Percentiles rank a stretch among this genome's conserved stretches.
These are phyloP conservation scores for Thereva unica DNA, from an alignment of 2,888 invertebrate species.

Conservation along the genomic window DNA sequence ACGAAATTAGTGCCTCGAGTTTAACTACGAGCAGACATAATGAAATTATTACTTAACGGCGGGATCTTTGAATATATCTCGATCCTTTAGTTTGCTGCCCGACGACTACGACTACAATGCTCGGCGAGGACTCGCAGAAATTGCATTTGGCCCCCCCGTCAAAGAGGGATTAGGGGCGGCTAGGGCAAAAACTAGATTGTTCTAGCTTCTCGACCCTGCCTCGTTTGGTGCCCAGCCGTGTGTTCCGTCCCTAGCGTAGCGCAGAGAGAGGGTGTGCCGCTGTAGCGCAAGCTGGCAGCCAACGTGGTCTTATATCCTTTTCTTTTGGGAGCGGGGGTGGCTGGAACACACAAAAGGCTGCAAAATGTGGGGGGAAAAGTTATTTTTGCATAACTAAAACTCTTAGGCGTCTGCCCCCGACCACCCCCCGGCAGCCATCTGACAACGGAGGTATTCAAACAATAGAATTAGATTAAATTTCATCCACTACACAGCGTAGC, in stretches of 20 bases:
- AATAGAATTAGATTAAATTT: slow-evolving; percentile 31
- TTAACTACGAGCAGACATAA: slow-evolving; percentile 10
- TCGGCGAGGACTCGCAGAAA: neutral
- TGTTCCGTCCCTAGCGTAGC: too few species aligned
- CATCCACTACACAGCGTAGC: slow-evolving; percentile 1
- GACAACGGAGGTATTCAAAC: slow-evolving; percentile 17
- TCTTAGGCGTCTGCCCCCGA: neutral
- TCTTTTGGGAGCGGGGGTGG: neutral
- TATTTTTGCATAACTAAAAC: slow-evolving; percentile 24
- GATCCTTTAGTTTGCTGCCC: neutral
- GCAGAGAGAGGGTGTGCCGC: too few species aligned
- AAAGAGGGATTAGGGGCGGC: neutral
- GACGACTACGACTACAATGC: too few species aligned
- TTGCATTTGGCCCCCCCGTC: neutral
- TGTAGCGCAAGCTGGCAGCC: too few species aligned
- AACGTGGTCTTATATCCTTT: neutral
- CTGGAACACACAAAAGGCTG: slow-evolving; percentile 25
- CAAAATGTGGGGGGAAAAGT: slow-evolving; percentile 19
- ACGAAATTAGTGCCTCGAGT: slow-evolving; percentile 12
- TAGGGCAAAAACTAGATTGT: slow-evolving; percentile 9
- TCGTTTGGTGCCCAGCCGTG: too few species aligned
- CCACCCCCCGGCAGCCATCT: slow-evolving; percentile 1
- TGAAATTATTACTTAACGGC: slow-evolving; percentile 20
- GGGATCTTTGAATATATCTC: neutral
- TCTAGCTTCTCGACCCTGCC: neutral